Conservation (phyloP, 1,140 invertebrate species). For the Drosophila athabasca region DNA sequence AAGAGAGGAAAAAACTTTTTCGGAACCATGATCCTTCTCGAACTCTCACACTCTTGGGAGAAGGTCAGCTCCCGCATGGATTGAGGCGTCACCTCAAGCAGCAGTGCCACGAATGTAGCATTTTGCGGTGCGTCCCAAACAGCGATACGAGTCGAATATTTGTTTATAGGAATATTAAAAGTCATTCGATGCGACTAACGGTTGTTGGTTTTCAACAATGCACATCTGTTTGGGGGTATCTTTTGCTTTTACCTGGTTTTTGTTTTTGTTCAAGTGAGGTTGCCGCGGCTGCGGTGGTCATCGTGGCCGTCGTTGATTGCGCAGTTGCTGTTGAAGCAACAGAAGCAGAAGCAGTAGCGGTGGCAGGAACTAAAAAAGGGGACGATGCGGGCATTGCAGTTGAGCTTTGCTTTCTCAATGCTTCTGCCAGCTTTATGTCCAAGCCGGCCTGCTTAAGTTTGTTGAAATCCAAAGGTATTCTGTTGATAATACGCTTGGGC, state of each 20-base stretch:
- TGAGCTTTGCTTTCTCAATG: conserved; percentile 55
- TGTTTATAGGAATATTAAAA: neutral
- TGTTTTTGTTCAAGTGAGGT: conserved; percentile 23
- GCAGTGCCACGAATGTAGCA: conserved; percentile 18
- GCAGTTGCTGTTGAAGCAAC: conserved; percentile 5
- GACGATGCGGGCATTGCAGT: neutral
- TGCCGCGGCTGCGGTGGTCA: conserved; percentile 4
- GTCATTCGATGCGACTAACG: neutral
- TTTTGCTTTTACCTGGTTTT: conserved; percentile 49
- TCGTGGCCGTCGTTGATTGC: conserved; percentile 6
- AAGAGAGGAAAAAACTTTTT: neutral
- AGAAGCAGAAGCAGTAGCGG: neutral
- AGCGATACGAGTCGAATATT: neutral
- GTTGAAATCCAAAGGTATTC: conserved; percentile 67
- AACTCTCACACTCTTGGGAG: neutral
- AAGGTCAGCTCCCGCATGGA: neutral
- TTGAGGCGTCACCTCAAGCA: conserved; percentile 13
- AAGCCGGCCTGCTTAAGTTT: conserved; percentile 70
- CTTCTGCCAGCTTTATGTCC: conserved; percentile 69
- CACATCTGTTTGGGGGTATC: neutral
- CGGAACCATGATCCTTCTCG: too few relatives aligned
- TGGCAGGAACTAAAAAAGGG: neutral
- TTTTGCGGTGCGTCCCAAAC: conserved; percentile 2
- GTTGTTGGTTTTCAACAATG: neutral
- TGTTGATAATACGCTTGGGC: conserved; percentile 60